phyloP scores from a whole-genome alignment of 2,113 vertebrate genomes.

The Gila orcuttii region DNA sequence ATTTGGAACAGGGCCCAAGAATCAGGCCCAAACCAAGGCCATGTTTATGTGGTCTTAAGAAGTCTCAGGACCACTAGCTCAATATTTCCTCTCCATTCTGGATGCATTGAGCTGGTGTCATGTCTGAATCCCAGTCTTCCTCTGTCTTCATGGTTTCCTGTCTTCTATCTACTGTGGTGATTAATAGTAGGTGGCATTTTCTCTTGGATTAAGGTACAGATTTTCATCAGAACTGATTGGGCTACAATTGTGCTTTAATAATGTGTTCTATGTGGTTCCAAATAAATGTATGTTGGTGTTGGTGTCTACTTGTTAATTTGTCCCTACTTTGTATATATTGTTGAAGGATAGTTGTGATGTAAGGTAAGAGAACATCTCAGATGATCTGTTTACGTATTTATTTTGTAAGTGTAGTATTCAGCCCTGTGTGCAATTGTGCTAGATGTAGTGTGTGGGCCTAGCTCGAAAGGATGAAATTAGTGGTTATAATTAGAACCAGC shows the following conservation, averaged over 20 bases:
- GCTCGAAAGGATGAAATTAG: constrained; percentile 72
- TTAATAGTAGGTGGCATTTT: neutral
- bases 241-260: neutral
- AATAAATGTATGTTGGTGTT: neutral
- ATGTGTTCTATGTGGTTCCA: neutral
- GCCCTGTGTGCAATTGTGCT: constrained; percentile 9
- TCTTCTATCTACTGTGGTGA: neutral
- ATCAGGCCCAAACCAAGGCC: neutral
- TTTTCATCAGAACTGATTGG: neutral
- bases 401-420: neutral
- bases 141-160: neutral
- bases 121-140: neutral
- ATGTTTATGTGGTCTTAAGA: constrained; percentile 1
- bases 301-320: neutral
- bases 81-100: neutral
- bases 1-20: no score
- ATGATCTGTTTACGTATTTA: neutral
- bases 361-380: no score
- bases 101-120: neutral
- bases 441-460: constrained; percentile 65
- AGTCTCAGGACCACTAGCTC: neutral
- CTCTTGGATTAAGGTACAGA: neutral
- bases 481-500: constrained; percentile 73
- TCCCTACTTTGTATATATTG: neutral
- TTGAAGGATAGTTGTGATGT: neutral